phyloP scores from a whole-genome alignment of 2,797 vertebrate genomes.

The Chelmon rostratus region DNA sequence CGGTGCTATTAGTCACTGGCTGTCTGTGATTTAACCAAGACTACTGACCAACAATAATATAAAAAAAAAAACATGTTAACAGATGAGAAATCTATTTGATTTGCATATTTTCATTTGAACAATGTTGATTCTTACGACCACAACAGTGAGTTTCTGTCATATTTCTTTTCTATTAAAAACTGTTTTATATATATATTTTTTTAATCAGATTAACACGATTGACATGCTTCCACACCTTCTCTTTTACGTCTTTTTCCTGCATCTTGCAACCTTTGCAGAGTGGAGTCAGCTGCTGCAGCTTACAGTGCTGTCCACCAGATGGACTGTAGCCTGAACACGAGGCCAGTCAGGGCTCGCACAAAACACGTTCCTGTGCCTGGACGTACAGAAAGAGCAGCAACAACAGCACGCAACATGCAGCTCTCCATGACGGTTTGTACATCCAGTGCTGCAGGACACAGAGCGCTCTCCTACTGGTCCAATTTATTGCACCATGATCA shows the following conservation, averaged over 20 bases:
- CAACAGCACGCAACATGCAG: too few relatives aligned
- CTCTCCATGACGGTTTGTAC: too few relatives aligned
- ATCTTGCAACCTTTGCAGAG: slow-evolving; percentile 28
- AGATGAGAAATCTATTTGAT: background rate
- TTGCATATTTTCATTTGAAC: slow-evolving; percentile 5
- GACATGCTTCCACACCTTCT: background rate
- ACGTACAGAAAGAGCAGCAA: background rate
- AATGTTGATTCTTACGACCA: background rate
- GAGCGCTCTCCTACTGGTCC: background rate
- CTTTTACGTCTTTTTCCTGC: background rate
- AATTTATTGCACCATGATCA: slow-evolving; percentile 43
- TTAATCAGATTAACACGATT: background rate
- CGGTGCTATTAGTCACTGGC: slow-evolving; percentile 51
- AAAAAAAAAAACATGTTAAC: background rate
- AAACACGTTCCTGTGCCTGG: slow-evolving; percentile 5
- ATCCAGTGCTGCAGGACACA: too few relatives aligned
- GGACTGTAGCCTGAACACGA: slow-evolving; percentile 43
- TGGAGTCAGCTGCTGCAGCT: slow-evolving; percentile 38
- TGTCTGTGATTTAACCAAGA: slow-evolving; percentile 49
- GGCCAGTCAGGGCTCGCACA: slow-evolving; percentile 25
- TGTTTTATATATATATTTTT: background rate
- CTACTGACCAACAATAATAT: slow-evolving; percentile 26
- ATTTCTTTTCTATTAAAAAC: background rate
- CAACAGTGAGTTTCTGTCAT: background rate
- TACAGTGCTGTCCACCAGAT: slow-evolving; percentile 53